These are phyloP conservation scores for Drosophila pandora DNA, from an alignment of 1,140 invertebrate species.

Conservation along the genomic window DNA sequence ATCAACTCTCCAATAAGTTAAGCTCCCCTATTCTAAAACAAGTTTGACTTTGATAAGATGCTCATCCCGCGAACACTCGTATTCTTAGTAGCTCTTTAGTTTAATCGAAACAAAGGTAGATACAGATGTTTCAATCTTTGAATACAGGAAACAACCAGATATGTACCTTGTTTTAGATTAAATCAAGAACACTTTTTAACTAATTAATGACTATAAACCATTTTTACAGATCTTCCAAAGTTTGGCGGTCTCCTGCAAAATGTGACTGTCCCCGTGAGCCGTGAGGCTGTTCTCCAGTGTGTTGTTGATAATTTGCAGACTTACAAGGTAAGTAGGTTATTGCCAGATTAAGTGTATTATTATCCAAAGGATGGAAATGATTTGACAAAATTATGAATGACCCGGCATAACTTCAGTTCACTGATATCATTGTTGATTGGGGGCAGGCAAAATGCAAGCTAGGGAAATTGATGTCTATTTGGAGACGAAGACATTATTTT, in stretches of 20 bases:
- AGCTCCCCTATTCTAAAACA: constrained; percentile 75
- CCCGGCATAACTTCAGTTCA: too few species aligned
- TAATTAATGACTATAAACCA: background rate
- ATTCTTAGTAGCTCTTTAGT: constrained; percentile 10
- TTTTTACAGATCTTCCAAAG: constrained; percentile 88
- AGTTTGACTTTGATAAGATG: constrained; percentile 26
- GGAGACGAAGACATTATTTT: constrained; percentile 52
- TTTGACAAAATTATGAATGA: background rate
- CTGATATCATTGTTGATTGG: constrained; percentile 35
- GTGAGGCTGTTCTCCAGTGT: constrained; percentile 90
- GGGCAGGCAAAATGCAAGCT: constrained; percentile 71
- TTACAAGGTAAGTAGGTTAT: constrained; percentile 87
- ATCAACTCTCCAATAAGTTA: constrained; percentile 39
- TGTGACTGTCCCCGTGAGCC: constrained; percentile 89
- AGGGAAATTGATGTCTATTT: constrained; percentile 63
- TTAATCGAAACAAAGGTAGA: constrained; percentile 65
- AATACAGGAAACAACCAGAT: constrained; percentile 58
- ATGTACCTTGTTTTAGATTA: constrained; percentile 70
- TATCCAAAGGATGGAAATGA: constrained; percentile 5
- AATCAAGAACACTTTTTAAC: constrained; percentile 8
- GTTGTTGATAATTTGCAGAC: constrained; percentile 89
- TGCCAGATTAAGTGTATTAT: background rate
- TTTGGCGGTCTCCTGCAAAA: constrained; percentile 90
- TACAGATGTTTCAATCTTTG: constrained; percentile 61
- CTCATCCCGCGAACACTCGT: too few species aligned